phyloP scores from a whole-genome alignment of 2,888 invertebrate species.

The Augochlorella aurata region DNA sequence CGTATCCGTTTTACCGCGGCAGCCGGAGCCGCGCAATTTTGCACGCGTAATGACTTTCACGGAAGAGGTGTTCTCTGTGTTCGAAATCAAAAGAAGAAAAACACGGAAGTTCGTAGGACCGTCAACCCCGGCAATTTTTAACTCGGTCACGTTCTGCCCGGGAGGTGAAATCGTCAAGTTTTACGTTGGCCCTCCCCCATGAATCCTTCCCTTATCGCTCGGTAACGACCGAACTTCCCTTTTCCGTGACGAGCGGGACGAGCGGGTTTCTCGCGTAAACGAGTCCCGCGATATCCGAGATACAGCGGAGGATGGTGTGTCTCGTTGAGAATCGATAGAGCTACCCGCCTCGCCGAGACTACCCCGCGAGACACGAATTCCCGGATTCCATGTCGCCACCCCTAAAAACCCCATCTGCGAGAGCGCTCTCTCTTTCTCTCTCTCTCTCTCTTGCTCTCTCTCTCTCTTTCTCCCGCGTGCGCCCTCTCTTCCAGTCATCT shows the following conservation, averaged over 20 bases:
- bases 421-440: slow-evolving; percentile 37
- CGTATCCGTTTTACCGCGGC: not conserved
- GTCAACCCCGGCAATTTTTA: slow-evolving; percentile 24
- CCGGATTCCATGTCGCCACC: slow-evolving; percentile 74
- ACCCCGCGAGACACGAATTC: slow-evolving; percentile 75
- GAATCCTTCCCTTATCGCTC: slow-evolving; percentile 26
- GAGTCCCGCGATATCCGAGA: slow-evolving; percentile 61
- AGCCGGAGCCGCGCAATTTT: not conserved
- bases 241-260: slow-evolving; percentile 23
- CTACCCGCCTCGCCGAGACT: slow-evolving; percentile 70
- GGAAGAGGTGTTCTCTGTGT: slow-evolving; percentile 20
- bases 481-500: too few species aligned
- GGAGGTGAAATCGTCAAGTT: slow-evolving; percentile 32
- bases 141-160: slow-evolving; percentile 46
- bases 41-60: slow-evolving; percentile 13
- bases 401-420: slow-evolving; percentile 74
- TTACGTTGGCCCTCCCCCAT: slow-evolving; percentile 25
- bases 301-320: slow-evolving; percentile 70
- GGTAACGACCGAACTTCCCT: slow-evolving; percentile 36
- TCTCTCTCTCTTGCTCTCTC: slow-evolving; percentile 49
- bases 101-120: not conserved
- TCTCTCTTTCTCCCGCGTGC: too few species aligned
- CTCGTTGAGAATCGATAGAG: slow-evolving; percentile 77
- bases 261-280: slow-evolving; percentile 47
- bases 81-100: not conserved